Base-by-base conservation (phyloP, 2,113 vertebrate species). In the Merops nubicus region DNA sequence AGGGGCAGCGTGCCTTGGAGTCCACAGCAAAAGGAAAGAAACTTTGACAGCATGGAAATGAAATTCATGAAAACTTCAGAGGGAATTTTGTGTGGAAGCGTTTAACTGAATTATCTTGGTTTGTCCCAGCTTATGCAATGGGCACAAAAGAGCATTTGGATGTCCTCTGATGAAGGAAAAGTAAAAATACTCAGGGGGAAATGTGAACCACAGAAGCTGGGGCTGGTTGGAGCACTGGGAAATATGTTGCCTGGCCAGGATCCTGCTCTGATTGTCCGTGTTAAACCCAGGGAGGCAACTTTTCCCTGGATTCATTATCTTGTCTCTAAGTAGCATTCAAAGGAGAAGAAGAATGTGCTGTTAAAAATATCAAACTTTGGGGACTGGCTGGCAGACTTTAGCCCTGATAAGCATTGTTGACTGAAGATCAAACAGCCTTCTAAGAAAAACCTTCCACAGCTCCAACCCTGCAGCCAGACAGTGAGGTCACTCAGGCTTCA, bases 281-380 rank as follows among this genome's bases (percentile, higher is more conserved):
- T 74, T 70, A 57, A 89, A 8, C 50, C 54, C 45, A 60, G 80
- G 65, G 62, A 94, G 92, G 74, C 69, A 92, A 9, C 79, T 67
- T 74, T 45, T 12, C 75, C 91, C 67, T 56, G 3, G n/a, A 34
- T 21, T 38, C 3, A 2, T 74, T 96, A 89, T 95, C 93, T 94
- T 93, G 65, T 91, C 93, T 89, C 50, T 34, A 83, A 90, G 70
- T 31, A 89, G 91, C 43, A 1, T 88, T 96, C 86, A 88, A 85
- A 94, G 80, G 76, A 83, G 85, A 53, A 91, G 92, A 92, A 92
- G 94, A 85, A 96, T 89, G 95, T 76, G 75, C 90, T 89, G 93
- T 96, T 96, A 94, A 93, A 96, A 95, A 96, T 88, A 94, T 36
- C 88, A 82, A 79, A 87, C 91, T 97, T 91, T 75, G 15, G 95